Percentiles rank a stretch among this genome's conserved stretches.
These are phyloP conservation scores for Neosilurus hyrtlii DNA, from an alignment of 2,797 vertebrate species.

Conservation along the genomic window DNA sequence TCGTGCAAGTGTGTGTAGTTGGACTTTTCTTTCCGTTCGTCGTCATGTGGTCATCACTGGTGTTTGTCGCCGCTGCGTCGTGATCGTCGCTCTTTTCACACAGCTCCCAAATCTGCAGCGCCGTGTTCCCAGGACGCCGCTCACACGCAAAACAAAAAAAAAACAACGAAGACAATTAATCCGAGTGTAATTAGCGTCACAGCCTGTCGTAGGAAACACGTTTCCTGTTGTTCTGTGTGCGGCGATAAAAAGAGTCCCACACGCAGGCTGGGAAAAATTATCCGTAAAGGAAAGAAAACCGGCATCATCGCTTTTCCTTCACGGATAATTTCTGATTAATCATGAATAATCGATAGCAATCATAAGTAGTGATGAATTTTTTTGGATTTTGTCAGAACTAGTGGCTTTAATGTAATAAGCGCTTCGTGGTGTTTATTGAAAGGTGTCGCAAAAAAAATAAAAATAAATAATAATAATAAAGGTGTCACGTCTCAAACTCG, in stretches of 20 bases:
- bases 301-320: slow-evolving; percentile 44
- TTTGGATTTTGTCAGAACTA: slow-evolving; percentile 69
- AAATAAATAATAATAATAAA: neutral
- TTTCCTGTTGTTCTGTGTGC: slow-evolving; percentile 52
- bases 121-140: slow-evolving; percentile 43
- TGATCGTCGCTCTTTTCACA: slow-evolving; percentile 5
- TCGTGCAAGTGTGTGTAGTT: slow-evolving; percentile 22
- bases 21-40: slow-evolving; percentile 9
- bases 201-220: slow-evolving; percentile 51
- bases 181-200: slow-evolving; percentile 16
- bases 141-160: neutral
- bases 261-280: neutral
- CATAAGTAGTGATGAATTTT: slow-evolving; percentile 61
- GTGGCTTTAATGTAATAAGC: slow-evolving; percentile 77
- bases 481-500: slow-evolving; percentile 74
- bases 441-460: slow-evolving; percentile 67
- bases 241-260: slow-evolving; percentile 45
- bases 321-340: slow-evolving; percentile 51
- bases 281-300: slow-evolving; percentile 20
- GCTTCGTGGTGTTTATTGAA: slow-evolving; percentile 77
- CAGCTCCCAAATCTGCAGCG: neutral
- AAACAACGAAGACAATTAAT: neutral
- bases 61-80: neutral
- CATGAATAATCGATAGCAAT: slow-evolving; percentile 63
- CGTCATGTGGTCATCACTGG: slow-evolving; percentile 14